A percentile compares a stretch with the other conserved stretches of the same genome.
These are phyloP conservation scores for Caenorhabditis imperialis DNA, from an alignment of 2,888 invertebrate genomes.

Conservation along the genomic window DNA sequence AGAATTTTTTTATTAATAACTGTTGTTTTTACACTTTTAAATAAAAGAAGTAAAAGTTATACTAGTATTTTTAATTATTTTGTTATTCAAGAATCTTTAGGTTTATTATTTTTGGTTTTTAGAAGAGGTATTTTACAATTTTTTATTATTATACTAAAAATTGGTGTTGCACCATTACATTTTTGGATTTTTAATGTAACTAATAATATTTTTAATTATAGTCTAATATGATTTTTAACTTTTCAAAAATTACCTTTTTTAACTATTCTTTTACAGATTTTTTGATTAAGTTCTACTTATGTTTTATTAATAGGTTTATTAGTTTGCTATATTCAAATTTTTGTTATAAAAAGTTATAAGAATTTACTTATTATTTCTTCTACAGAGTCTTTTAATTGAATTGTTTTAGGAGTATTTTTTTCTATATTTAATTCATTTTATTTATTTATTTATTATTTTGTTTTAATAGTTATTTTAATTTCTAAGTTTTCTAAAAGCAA, in stretches of 20 bases:
- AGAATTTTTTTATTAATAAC: constrained; percentile 64
- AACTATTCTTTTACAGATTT: constrained; percentile 79
- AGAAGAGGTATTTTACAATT: constrained; percentile 54
- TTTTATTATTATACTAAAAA: constrained; percentile 62
- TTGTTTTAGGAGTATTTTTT: constrained; percentile 59
- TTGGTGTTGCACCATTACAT: constrained; percentile 63
- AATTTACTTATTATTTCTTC: constrained; percentile 63
- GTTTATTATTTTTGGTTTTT: constrained; percentile 61
- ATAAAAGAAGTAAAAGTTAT: constrained; percentile 60
- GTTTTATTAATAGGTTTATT: constrained; percentile 59
- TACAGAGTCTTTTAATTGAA: constrained; percentile 78
- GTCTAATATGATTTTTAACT: constrained; percentile 65
- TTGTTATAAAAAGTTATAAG: constrained; percentile 63
- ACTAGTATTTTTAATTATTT: constrained; percentile 63
- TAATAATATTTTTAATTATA: constrained; percentile 58
- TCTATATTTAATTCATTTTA: constrained; percentile 58
- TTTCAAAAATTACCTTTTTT: constrained; percentile 83
- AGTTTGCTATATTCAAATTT: constrained; percentile 63
- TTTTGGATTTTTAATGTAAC: constrained; percentile 63
- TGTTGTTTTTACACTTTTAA: constrained; percentile 58
- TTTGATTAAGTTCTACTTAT: constrained; percentile 51
- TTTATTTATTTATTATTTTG: constrained; percentile 65
- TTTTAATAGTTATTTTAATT: constrained; percentile 61
- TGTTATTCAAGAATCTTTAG: constrained; percentile 63
- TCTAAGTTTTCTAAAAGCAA: constrained; percentile 50